These are phyloP conservation scores for Notospermus geniculatus DNA, from an alignment of 1,140 invertebrate species.

Conservation along the genomic window DNA sequence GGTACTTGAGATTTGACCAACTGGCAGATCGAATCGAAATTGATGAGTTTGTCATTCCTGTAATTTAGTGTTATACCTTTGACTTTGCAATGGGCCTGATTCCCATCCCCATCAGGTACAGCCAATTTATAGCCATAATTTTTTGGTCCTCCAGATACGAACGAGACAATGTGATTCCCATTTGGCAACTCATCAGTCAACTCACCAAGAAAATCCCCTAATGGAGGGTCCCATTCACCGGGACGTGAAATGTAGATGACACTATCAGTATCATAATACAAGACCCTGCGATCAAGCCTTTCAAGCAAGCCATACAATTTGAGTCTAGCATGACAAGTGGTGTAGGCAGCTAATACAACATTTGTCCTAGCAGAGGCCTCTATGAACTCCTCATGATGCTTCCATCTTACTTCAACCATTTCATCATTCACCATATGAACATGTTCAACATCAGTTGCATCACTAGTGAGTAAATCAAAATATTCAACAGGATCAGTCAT, in stretches of 20 bases:
- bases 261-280: conserved; percentile 56
- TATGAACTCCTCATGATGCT: neutral
- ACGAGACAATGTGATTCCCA: neutral
- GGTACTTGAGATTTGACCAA: no score
- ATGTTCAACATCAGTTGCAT: conserved; percentile 17
- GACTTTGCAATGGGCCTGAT: no score
- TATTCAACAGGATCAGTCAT: conserved; percentile 30
- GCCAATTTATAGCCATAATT: neutral
- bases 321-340: conserved; percentile 51
- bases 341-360: conserved; percentile 48
- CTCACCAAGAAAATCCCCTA: conserved; percentile 42
- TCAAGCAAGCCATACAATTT: conserved; percentile 50
- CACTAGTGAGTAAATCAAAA: conserved; percentile 35
- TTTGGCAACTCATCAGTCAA: conserved; percentile 32
- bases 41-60: no score
- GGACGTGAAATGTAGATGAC: conserved; percentile 32
- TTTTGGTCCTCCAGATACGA: conserved; percentile 2
- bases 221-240: conserved; percentile 22
- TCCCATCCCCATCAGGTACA: no score
- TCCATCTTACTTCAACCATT: conserved; percentile 14
- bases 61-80: no score
- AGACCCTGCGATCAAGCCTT: conserved; percentile 33
- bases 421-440: conserved; percentile 26
- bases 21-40: no score
- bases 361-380: conserved; percentile 31